A percentile compares a stretch with the other conserved stretches of the same genome.
These are phyloP conservation scores for Lysandra coridon DNA, from an alignment of 2,888 invertebrate genomes.

Conservation along the genomic window DNA sequence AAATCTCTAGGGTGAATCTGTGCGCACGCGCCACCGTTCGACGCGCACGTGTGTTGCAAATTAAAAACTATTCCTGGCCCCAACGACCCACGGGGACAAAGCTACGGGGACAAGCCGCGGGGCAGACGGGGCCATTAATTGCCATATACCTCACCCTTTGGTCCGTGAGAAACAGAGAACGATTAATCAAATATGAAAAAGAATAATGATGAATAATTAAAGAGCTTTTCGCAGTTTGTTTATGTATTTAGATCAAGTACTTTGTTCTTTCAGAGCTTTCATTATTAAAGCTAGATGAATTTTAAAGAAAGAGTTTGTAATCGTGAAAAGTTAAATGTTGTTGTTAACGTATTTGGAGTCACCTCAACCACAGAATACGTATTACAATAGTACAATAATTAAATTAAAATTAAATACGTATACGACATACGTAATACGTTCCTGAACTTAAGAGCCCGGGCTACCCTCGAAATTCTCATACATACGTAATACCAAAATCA, in stretches of 20 bases:
- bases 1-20: slow-evolving; percentile 40
- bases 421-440: too few relatives aligned
- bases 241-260: neutral
- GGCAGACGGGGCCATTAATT: slow-evolving; percentile 63
- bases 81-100: slow-evolving; percentile 13
- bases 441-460: too few relatives aligned
- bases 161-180: slow-evolving; percentile 56
- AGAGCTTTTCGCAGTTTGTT: neutral
- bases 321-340: neutral
- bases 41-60: slow-evolving; percentile 70
- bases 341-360: neutral
- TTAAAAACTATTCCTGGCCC: slow-evolving; percentile 65
- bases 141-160: slow-evolving; percentile 53
- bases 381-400: too few relatives aligned
- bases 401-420: too few relatives aligned
- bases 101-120: slow-evolving; percentile 44
- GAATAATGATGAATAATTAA: slow-evolving; percentile 4
- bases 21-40: slow-evolving; percentile 67
- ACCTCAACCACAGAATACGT: neutral
- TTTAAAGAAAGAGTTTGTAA: neutral
- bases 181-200: slow-evolving; percentile 29
- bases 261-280: neutral
- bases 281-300: neutral
- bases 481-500: too few relatives aligned
- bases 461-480: too few relatives aligned